A percentile compares a stretch with the other conserved stretches of the same genome.
Conservation (phyloP, 2,113 vertebrate genomes). For the Pycnonotus jocosus region DNA sequence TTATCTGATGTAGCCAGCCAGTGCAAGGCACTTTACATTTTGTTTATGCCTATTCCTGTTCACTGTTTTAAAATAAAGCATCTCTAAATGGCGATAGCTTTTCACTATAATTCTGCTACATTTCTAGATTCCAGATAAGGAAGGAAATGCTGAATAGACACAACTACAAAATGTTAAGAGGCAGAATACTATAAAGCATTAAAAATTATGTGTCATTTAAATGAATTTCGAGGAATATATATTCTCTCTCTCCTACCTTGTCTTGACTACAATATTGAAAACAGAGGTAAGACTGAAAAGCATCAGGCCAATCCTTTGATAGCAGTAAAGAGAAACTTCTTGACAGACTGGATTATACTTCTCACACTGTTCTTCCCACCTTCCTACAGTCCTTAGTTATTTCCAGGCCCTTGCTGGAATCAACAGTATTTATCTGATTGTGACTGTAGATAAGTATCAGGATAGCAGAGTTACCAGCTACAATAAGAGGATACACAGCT, state of each 20-base stretch:
- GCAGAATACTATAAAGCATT: neutral
- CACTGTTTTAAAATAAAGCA: constrained; percentile 42
- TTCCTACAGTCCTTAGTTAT: neutral
- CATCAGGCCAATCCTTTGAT: neutral
- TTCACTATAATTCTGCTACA: neutral
- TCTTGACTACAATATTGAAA: neutral
- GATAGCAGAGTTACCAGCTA: neutral
- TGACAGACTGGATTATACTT: neutral
- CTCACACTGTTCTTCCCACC: neutral
- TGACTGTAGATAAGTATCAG: neutral
- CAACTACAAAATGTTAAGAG: neutral
- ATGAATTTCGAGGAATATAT: neutral
- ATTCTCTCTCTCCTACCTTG: neutral
- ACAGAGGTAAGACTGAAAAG: neutral
- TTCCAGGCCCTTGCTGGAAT: neutral
- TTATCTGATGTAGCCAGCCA: constrained; percentile 50
- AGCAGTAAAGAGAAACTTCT: neutral
- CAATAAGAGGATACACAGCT: constrained; percentile 47
- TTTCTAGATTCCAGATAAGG: neutral
- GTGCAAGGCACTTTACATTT: constrained; percentile 36
- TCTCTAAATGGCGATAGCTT: neutral
- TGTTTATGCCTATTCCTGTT: constrained; percentile 30
- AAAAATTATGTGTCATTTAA: neutral
- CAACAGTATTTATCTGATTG: neutral
- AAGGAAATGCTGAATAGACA: neutral